These are phyloP conservation scores for Agrenia bidenticulata DNA, from an alignment of 2,888 invertebrate genomes.

Conservation along the genomic window DNA sequence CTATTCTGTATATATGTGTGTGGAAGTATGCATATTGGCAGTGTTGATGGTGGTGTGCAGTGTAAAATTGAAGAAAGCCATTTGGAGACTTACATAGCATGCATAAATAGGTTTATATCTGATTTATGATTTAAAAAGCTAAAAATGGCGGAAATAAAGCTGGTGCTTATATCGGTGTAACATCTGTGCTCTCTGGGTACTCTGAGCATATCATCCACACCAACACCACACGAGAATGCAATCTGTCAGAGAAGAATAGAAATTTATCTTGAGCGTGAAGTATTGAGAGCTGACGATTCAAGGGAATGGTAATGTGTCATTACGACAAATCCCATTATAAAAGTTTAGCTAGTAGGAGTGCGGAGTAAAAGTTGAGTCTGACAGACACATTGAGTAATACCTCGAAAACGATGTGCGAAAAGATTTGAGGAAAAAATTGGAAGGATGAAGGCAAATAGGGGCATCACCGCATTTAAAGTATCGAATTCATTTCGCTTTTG, in stretches of 20 bases:
- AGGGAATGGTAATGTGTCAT: constrained; percentile 40
- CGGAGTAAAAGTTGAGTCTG: background rate
- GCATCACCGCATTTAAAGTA: constrained; percentile 41
- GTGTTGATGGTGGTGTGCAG: too few species aligned
- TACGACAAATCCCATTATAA: constrained; percentile 49
- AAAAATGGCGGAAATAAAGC: too few species aligned
- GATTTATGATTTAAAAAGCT: too few species aligned
- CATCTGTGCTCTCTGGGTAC: too few species aligned
- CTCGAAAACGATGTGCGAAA: constrained; percentile 36
- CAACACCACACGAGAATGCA: constrained; percentile 3
- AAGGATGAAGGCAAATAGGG: constrained; percentile 46
- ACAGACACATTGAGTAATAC: constrained; percentile 21
- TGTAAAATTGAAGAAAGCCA: too few species aligned
- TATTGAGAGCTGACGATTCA: constrained; percentile 10
- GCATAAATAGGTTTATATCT: too few species aligned
- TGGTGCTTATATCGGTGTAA: too few species aligned
- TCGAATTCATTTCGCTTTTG: constrained; percentile 33
- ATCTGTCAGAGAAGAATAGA: constrained; percentile 6
- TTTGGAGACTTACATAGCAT: too few species aligned
- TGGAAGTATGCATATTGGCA: too few species aligned
- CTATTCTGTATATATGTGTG: too few species aligned
- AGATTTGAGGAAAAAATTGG: constrained; percentile 44
- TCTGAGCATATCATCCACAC: too few species aligned
- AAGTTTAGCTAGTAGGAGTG: constrained; percentile 28
- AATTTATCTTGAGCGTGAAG: background rate